Evolutionary conservation across 2,888 invertebrate species (phyloP).

Genomic region (Dendrolimus pini): DNA sequence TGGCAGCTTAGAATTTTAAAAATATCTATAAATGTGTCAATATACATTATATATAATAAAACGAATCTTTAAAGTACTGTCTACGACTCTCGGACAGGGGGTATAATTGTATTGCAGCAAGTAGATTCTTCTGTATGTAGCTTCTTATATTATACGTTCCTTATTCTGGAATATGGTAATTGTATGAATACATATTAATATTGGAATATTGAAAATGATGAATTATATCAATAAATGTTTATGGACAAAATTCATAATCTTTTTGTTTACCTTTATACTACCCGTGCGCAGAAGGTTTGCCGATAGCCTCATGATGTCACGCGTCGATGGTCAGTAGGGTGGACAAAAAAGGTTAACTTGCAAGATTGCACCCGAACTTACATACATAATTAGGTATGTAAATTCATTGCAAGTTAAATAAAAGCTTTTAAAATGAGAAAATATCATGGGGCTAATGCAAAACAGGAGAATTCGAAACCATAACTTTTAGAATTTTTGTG

Average conservation of each 20-base stretch:
- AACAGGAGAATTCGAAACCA: too few relatives aligned
- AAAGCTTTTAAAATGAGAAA: too few relatives aligned
- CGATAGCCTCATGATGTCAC: too few relatives aligned
- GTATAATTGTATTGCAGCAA: slow-evolving; percentile 63
- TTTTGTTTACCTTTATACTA: slow-evolving; percentile 14
- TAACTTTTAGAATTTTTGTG: too few relatives aligned
- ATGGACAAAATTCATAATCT: slow-evolving; percentile 45
- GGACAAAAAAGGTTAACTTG: too few relatives aligned
- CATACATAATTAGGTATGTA: too few relatives aligned
- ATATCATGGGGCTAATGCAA: too few relatives aligned
- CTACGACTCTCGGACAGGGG: slow-evolving; percentile 61
- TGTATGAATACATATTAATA: slow-evolving; percentile 53
- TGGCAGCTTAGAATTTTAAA: slow-evolving; percentile 68
- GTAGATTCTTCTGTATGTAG: slow-evolving; percentile 68
- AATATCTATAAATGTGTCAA: slow-evolving; percentile 57
- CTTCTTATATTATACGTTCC: slow-evolving; percentile 62
- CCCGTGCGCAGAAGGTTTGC: too few relatives aligned
- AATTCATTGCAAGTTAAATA: too few relatives aligned
- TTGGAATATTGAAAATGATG: slow-evolving; percentile 70
- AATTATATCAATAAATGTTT: slow-evolving; percentile 76
- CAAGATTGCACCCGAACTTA: too few relatives aligned
- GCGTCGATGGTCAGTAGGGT: too few relatives aligned
- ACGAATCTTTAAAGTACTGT: slow-evolving; percentile 58
- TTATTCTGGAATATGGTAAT: slow-evolving; percentile 52
- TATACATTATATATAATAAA: slow-evolving; percentile 51